phyloP scores from a whole-genome alignment of 2,888 invertebrate species.

The Dicyrtomina minuta region DNA sequence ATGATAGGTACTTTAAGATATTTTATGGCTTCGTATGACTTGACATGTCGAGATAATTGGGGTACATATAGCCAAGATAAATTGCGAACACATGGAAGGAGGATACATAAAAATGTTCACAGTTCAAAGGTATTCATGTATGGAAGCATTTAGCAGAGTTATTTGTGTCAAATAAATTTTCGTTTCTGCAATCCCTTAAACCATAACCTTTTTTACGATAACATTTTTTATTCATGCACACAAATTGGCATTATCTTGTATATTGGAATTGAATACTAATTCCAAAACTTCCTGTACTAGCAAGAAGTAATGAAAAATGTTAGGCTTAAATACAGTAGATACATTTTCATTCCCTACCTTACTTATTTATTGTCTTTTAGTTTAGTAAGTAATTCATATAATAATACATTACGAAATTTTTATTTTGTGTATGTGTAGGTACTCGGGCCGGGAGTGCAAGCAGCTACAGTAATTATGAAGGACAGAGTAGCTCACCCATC shows the following conservation, averaged over 20 bases:
- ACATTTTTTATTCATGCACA: too few relatives aligned
- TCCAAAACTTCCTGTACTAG: too few relatives aligned
- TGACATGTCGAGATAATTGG: slow-evolving; percentile 10
- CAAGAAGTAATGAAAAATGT: too few relatives aligned
- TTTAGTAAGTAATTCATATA: too few relatives aligned
- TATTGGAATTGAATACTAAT: slow-evolving; percentile 4
- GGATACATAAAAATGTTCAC: slow-evolving; percentile 10
- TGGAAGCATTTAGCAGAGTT: slow-evolving; percentile 6
- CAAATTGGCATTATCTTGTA: background rate
- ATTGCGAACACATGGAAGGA: slow-evolving; percentile 7
- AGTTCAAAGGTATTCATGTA: background rate
- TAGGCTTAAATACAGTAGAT: too few relatives aligned
- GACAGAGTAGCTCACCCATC: slow-evolving; percentile 71
- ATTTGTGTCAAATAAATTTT: slow-evolving; percentile 16
- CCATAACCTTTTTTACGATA: too few relatives aligned
- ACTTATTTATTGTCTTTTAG: too few relatives aligned
- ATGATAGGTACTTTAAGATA: too few relatives aligned
- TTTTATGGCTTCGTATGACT: too few relatives aligned
- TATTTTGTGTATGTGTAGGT: slow-evolving; percentile 53
- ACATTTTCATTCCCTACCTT: too few relatives aligned
- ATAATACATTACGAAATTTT: too few relatives aligned
- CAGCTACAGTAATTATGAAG: slow-evolving; percentile 71
- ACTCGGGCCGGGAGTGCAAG: slow-evolving; percentile 66
- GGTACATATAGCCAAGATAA: slow-evolving; percentile 3
- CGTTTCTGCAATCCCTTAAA: too few relatives aligned